These are phyloP conservation scores for Barnardius zonarius DNA, from an alignment of 2,113 vertebrate genomes.

Conservation along the genomic window DNA sequence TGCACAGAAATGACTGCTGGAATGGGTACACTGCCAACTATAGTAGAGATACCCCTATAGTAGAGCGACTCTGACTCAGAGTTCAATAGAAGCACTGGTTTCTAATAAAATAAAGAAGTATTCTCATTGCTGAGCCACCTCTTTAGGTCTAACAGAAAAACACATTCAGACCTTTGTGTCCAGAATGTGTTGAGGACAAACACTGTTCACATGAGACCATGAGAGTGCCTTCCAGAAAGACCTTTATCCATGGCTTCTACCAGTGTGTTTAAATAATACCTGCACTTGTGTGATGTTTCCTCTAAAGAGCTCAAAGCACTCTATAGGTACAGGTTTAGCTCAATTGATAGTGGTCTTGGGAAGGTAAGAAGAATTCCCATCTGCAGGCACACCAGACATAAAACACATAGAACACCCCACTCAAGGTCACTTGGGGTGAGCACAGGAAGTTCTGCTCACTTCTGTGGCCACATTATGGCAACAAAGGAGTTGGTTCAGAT, in stretches of 20 bases:
- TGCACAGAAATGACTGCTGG: neutral
- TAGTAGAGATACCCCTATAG: neutral
- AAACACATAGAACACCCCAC: neutral
- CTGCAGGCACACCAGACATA: neutral
- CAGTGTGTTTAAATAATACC: neutral
- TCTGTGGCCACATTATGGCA: neutral
- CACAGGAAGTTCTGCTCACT: neutral
- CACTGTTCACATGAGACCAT: fast-evolving
- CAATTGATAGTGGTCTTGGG: neutral
- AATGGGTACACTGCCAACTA: neutral
- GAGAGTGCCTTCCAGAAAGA: neutral
- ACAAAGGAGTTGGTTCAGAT: neutral
- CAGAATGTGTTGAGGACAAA: neutral
- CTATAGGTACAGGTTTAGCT: neutral
- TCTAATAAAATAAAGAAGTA: neutral
- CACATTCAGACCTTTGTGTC: neutral
- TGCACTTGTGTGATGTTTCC: neutral
- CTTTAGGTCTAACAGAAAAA: neutral
- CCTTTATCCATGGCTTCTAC: neutral
- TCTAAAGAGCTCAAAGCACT: neutral
- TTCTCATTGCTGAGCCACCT: neutral
- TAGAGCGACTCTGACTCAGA: neutral
- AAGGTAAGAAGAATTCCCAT: neutral
- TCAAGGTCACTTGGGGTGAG: neutral
- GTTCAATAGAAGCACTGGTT: neutral